phyloP scores from a whole-genome alignment of 2,797 vertebrate species.

The Atherinosoma microstoma region DNA sequence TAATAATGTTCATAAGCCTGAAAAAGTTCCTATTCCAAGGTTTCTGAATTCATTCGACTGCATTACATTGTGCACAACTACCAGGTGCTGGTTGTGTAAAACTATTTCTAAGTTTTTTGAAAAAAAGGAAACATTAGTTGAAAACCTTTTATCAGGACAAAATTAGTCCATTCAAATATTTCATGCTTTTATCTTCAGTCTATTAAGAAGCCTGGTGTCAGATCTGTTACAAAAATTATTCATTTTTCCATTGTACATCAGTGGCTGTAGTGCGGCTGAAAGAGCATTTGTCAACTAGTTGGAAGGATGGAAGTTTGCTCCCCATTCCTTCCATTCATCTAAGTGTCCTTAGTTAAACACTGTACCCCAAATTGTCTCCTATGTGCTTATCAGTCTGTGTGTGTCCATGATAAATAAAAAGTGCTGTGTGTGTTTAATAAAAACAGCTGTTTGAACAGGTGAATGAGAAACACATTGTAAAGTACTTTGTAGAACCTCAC shows the following conservation, averaged over 20 bases:
- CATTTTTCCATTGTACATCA: background rate
- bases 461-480: background rate
- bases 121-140: background rate
- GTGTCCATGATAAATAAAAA: background rate
- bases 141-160: background rate
- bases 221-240: background rate
- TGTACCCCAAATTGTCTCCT: background rate
- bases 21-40: background rate
- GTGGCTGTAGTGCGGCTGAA: background rate
- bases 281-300: background rate
- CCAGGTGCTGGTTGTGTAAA: background rate
- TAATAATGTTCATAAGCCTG: background rate
- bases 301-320: background rate
- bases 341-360: background rate
- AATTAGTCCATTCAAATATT: background rate
- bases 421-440: background rate
- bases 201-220: background rate
- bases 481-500: background rate
- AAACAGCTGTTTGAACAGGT: background rate
- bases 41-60: background rate
- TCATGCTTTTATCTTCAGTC: background rate
- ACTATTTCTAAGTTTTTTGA: background rate
- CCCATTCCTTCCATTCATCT: background rate
- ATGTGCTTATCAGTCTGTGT: background rate
- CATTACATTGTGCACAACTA: background rate